These are phyloP conservation scores for Sminthurinus signatus DNA, from an alignment of 1,140 invertebrate species.

Conservation along the genomic window DNA sequence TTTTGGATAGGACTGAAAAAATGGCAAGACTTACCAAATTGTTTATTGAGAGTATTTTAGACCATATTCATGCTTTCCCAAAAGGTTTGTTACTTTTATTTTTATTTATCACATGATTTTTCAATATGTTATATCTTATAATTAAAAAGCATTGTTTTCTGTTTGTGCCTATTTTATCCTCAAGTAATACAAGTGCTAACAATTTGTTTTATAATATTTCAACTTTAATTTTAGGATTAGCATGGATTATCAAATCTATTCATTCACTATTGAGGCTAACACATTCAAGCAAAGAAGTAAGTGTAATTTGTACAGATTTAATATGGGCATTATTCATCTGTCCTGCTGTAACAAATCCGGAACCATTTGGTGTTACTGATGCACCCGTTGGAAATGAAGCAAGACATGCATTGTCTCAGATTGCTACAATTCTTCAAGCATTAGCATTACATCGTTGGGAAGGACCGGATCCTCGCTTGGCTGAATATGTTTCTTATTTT, in stretches of 20 bases:
- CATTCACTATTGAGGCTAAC: conserved; percentile 48
- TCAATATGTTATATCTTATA: too few relatives aligned
- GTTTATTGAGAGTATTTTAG: conserved; percentile 76
- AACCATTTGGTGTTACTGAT: conserved; percentile 65
- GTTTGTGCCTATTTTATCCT: conserved; percentile 52
- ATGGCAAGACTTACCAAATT: conserved; percentile 69
- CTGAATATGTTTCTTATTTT: conserved; percentile 45
- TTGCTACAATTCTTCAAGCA: conserved; percentile 57
- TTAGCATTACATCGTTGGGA: conserved; percentile 54
- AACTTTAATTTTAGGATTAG: conserved; percentile 46
- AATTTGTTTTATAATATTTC: background rate
- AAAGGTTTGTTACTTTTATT: conserved; percentile 57
- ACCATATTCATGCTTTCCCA: conserved; percentile 88
- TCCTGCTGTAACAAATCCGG: conserved; percentile 92
- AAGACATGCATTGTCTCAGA: conserved; percentile 32
- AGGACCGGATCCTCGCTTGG: conserved; percentile 50
- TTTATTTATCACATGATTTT: conserved; percentile 45
- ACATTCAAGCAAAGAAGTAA: conserved; percentile 48
- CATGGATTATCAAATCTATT: conserved; percentile 55
- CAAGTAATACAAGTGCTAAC: background rate
- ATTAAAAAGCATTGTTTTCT: conserved; percentile 45
- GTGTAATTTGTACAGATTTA: conserved; percentile 81
- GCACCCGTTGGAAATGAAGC: conserved; percentile 32
- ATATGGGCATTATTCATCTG: conserved; percentile 93
- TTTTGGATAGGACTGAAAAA: conserved; percentile 66